Conservation (phyloP, 2,113 vertebrate species). For the Lichenostomus cassidix region DNA sequence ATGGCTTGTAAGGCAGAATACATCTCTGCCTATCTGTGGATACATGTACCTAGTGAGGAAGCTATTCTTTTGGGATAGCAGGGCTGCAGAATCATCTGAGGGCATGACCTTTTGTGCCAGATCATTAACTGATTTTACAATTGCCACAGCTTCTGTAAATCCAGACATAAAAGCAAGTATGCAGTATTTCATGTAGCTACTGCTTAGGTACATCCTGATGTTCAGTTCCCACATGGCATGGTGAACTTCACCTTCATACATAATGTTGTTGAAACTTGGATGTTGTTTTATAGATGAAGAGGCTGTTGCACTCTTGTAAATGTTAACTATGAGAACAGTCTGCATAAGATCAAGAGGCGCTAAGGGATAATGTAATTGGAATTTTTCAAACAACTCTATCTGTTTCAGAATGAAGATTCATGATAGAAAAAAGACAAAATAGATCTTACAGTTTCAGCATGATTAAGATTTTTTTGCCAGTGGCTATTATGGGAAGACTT, state of each 20-base stretch:
- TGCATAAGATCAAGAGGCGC: conserved; percentile 56
- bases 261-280: conserved; percentile 41
- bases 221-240: neutral
- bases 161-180: neutral
- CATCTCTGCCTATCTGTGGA: rapidly evolving
- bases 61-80: neutral
- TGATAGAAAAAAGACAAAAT: conserved; percentile 55
- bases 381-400: conserved; percentile 63
- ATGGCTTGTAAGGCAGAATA: neutral
- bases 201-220: neutral
- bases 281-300: conserved; percentile 52
- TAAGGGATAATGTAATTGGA: conserved; percentile 59
- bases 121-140: neutral
- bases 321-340: conserved; percentile 56
- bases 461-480: conserved; percentile 63
- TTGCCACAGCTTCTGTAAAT: neutral
- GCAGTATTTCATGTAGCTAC: neutral
- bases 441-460: conserved; percentile 52
- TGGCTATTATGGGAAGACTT: conserved; percentile 38
- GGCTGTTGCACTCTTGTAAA: conserved; percentile 48
- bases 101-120: neutral
- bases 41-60: neutral
- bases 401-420: conserved; percentile 60
- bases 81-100: neutral
- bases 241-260: conserved; percentile 17